Evolutionary conservation across 2,888 invertebrate species (phyloP).

Genomic region (Cantharis lateralis): DNA sequence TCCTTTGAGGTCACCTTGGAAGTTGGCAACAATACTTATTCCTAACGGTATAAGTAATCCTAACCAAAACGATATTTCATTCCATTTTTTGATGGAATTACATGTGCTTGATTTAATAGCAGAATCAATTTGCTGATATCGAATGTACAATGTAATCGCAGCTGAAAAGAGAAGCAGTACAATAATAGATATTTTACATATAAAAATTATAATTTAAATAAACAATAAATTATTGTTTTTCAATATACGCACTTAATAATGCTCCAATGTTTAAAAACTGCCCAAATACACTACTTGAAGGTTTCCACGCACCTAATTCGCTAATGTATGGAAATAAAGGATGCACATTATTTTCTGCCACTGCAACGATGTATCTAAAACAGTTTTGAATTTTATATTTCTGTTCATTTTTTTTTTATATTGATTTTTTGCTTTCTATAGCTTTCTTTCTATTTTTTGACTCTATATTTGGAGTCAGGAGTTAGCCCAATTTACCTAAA

Average conservation of each 20-base stretch:
- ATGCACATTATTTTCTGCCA: too few relatives aligned
- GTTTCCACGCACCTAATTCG: not conserved
- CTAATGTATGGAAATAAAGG: not conserved
- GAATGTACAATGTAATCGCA: not conserved
- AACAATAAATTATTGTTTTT: too few relatives aligned
- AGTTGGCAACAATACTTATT: constrained; percentile 24
- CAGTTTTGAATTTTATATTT: too few relatives aligned
- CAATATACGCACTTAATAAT: not conserved
- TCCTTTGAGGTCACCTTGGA: constrained; percentile 7
- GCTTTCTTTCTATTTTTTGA: too few relatives aligned
- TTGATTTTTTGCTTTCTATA: too few relatives aligned
- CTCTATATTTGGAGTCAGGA: too few relatives aligned
- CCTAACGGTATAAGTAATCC: constrained; percentile 17
- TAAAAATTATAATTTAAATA: too few relatives aligned
- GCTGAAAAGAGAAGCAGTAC: not conserved
- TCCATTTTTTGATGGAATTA: not conserved
- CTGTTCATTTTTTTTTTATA: too few relatives aligned
- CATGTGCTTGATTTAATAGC: not conserved
- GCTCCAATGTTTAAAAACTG: not conserved
- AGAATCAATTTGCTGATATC: constrained; percentile 15
- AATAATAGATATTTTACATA: too few relatives aligned
- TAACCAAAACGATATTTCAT: constrained; percentile 9
- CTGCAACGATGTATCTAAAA: not conserved
- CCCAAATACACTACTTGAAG: not conserved
- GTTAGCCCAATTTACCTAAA: too few relatives aligned